These are phyloP conservation scores for Lepidostoma basale DNA, from an alignment of 1,140 invertebrate genomes.

Conservation along the genomic window DNA sequence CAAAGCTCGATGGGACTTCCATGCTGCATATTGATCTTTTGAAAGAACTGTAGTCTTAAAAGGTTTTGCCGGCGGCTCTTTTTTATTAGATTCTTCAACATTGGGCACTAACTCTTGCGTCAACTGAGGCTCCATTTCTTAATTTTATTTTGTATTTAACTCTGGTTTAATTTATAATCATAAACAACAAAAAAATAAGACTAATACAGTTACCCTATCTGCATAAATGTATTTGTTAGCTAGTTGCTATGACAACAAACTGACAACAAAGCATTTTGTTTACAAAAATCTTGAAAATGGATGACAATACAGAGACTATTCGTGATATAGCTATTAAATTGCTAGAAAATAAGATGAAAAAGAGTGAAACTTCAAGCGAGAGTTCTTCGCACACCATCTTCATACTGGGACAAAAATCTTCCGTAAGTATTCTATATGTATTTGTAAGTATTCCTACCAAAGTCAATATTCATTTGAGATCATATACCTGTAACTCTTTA, in stretches of 20 bases:
- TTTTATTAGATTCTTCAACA: neutral
- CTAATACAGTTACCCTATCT: too few species aligned
- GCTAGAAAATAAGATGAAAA: conserved; percentile 36
- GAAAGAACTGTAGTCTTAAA: conserved; percentile 1
- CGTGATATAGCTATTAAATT: conserved; percentile 41
- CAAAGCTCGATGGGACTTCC: neutral
- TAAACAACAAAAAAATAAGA: too few species aligned
- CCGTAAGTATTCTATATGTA: conserved; percentile 24
- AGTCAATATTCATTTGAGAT: too few species aligned
- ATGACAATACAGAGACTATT: conserved; percentile 39
- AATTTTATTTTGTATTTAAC: too few species aligned
- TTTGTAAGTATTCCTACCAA: neutral
- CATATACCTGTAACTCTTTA: too few species aligned
- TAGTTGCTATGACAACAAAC: too few species aligned
- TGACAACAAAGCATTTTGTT: too few species aligned
- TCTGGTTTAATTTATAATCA: too few species aligned
- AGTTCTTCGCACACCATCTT: conserved; percentile 32
- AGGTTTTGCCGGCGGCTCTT: neutral
- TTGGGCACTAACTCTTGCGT: too few species aligned
- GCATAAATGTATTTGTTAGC: too few species aligned
- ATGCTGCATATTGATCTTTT: neutral
- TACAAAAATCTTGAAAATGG: conserved; percentile 10
- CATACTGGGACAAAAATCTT: conserved; percentile 34
- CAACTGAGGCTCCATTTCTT: too few species aligned
- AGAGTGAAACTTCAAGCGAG: conserved; percentile 14